Evolutionary conservation across 2,113 vertebrate species (phyloP), one percentile per base, ranked within the genome.

Genomic region (Pheucticus melanocephalus): DNA sequence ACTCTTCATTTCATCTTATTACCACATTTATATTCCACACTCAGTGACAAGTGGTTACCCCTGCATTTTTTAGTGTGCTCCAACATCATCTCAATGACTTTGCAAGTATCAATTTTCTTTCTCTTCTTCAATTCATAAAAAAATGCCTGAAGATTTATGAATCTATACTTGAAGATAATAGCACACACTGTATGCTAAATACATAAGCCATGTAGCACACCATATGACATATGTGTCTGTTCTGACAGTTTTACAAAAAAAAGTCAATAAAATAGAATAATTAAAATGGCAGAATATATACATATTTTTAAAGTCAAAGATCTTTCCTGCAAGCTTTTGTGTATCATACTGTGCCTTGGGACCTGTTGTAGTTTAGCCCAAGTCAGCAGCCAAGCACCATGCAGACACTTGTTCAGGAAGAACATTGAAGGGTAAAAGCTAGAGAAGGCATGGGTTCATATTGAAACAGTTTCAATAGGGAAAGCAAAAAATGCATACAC

Each of bases 321-420:
- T 25, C 4, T 72, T 53, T 64, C 11, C 20, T 9, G 1, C 1
- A 59, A 77, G 15, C 0, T 48, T 81, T 35, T 77, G 3, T 59
- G 6, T 35, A 14, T 39, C 17, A 27, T 27, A 42, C 27, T 24
- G 17, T 14, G 11, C 2, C 17, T n/a, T 68, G 47, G 11, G 33
- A 39, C 2, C 5, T 39, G 21, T 20, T 15, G 19, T 45, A 8
- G 4, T 40, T 71, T 63, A 21, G n/a, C 20, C 9, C 7, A 39
- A 54, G 16, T 11, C 23, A 54, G 15, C 24, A 61, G 47, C 64
- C 40, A 61, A 61, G n/a, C 12, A n/a, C 23, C 8, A 30, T 7
- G 40, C 19, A 24, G 19, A 21, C 1, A 2, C 8, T 21, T 28
- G 5, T n/a, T 70, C 4, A 0, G 4, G 15, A 13, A 71, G 10